phyloP scores from a whole-genome alignment of 2,888 invertebrate species.

The Synanthedon formicaeformis region DNA sequence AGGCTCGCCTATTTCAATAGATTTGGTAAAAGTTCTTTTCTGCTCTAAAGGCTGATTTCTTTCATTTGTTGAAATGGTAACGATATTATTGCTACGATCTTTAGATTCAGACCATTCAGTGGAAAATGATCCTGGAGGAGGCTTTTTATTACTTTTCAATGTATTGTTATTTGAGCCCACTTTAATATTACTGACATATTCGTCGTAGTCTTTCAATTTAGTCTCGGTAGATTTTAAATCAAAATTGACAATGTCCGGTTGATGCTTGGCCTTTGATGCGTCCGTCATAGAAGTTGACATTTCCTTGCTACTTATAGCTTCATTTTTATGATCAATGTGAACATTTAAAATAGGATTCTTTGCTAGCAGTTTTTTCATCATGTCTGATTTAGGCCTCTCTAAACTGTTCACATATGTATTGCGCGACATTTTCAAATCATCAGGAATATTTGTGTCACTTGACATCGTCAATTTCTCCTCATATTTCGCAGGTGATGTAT shows the following conservation, averaged over 20 bases:
- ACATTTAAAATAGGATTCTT: conserved; percentile 64
- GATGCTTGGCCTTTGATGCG: conserved; percentile 52
- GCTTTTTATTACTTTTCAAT: conserved; percentile 43
- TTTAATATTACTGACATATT: conserved; percentile 61
- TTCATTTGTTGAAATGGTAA: conserved; percentile 55
- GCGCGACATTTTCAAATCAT: conserved; percentile 74
- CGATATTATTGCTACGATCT: conserved; percentile 45
- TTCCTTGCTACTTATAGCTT: conserved; percentile 38
- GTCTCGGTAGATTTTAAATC: conserved; percentile 44
- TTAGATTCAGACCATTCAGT: conserved; percentile 48
- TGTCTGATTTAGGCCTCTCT: conserved; percentile 73
- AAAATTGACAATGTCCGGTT: conserved; percentile 64
- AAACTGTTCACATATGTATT: conserved; percentile 71
- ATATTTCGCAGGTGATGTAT: conserved; percentile 36
- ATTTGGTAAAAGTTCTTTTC: conserved; percentile 57
- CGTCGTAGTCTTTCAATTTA: conserved; percentile 48
- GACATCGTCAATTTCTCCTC: conserved; percentile 56
- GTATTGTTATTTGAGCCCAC: conserved; percentile 61
- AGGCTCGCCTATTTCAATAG: conserved; percentile 61
- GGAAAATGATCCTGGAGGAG: conserved; percentile 30
- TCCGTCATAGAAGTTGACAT: conserved; percentile 39
- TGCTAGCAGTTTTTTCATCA: conserved; percentile 69
- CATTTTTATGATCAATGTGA: conserved; percentile 50
- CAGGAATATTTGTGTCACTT: conserved; percentile 73
- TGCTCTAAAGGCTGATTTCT: conserved; percentile 37